Conservation (phyloP, 2,113 vertebrate species). For the Sebastes schlegelii region DNA sequence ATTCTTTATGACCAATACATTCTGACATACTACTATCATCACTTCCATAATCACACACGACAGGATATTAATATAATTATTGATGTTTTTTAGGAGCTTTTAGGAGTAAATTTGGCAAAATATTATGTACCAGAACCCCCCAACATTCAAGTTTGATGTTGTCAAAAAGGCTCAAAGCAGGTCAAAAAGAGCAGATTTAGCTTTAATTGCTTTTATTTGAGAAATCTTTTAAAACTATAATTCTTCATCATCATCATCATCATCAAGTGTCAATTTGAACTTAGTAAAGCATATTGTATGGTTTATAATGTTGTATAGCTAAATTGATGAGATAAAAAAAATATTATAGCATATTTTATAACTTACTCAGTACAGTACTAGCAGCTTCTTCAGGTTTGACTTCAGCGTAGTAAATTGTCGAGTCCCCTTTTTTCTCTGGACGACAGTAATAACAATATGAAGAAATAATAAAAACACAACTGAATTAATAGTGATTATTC, state of each 20-base stretch:
- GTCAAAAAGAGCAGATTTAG: too few species aligned
- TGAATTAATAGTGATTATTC: neutral
- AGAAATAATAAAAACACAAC: neutral
- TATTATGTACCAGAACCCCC: too few species aligned
- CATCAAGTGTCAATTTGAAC: too few species aligned
- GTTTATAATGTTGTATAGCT: neutral
- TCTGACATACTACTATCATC: neutral
- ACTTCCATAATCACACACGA: neutral
- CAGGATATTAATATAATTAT: neutral
- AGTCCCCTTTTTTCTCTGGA: slow-evolving; percentile 1
- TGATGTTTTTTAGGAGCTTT: too few species aligned
- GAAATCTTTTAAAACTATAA: too few species aligned
- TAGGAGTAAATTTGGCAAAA: too few species aligned
- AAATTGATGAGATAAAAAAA: neutral
- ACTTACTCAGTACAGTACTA: neutral
- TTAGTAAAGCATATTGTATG: neutral
- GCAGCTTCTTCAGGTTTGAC: neutral
- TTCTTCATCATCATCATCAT: too few species aligned
- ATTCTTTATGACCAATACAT: neutral
- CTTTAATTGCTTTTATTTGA: too few species aligned
- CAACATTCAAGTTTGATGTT: too few species aligned
- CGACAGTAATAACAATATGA: neutral
- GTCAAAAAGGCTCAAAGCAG: too few species aligned
- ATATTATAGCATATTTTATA: neutral
- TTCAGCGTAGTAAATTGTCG: slow-evolving; percentile 17